Evolutionary conservation across 1,140 invertebrate species (phyloP), one percentile per base, ranked within the genome.

Genomic region (Sycophila sp.): DNA sequence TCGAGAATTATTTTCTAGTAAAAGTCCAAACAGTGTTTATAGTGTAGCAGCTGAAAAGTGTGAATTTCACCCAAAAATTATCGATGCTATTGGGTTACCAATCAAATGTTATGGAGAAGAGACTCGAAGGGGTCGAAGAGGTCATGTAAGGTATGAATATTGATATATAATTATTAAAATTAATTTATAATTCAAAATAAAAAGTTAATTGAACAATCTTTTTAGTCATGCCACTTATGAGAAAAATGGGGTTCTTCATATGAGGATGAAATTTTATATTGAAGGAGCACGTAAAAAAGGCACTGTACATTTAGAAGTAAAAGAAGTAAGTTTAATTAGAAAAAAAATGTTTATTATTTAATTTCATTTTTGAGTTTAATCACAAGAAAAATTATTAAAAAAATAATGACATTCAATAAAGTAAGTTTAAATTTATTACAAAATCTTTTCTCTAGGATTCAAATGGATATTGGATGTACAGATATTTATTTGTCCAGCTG

Each of bases 221-320:
- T 91, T 85, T 72, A 95, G 93, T 70, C 92, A 95, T 87, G 83
- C 85, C 34, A n/a, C 86, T 72, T 95, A 92, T 82, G 87, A 91
- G 65, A 90, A 91, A 38, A 89, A 94, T 83, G 94, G 93, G 24
- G 87, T 89, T 15, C 90, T 92, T 74, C 91, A 93, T 77, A 90
- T 97, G 86, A 89, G 93, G 76, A 95, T 97, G 91, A 90, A 92
- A 80, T 98, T 97, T 86, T 95, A 97, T 80, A 89, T 98, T 38
- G 91, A 96, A 87, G 96, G 96, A 24, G 85, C 89, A 32, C 87
- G 92, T 65, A 91, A 91, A 73, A 92, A 91, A 76, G 96, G 89
- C 8, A 94, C 94, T 60, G 96, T 94, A 7, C 89, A 95, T 79
- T 88, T 96, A 73, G 96, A 97, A 88, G 92, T 95, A 81, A 89